Conservation (phyloP, 2,113 vertebrate genomes). For the Menidia beryllina region DNA sequence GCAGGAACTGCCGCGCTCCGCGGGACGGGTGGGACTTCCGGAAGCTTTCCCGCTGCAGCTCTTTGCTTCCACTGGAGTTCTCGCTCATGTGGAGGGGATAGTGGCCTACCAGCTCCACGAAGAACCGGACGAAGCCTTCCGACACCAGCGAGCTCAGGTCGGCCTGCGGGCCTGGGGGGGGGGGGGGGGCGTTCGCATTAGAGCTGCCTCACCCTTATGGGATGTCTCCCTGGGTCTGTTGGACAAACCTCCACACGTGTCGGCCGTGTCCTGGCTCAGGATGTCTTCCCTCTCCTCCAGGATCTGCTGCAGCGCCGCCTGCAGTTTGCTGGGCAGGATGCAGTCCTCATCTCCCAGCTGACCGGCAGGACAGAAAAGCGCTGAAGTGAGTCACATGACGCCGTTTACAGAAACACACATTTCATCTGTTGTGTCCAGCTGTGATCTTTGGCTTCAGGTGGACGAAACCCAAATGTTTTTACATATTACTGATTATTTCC, state of each 20-base stretch:
- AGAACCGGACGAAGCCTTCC: slow-evolving; percentile 94
- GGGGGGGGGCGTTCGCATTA: too few relatives aligned
- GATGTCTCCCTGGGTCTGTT: not conserved
- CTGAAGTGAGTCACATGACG: slow-evolving; percentile 4
- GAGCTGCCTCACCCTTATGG: too few relatives aligned
- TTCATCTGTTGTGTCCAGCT: not conserved
- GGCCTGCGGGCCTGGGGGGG: slow-evolving; percentile 58
- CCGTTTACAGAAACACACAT: slow-evolving; percentile 6
- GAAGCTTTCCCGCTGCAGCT: slow-evolving; percentile 92
- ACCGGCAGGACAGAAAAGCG: slow-evolving; percentile 25
- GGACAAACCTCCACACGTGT: slow-evolving; percentile 81
- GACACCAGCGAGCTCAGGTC: slow-evolving; percentile 88
- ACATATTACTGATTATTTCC: too few relatives aligned
- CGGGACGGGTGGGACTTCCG: slow-evolving; percentile 91
- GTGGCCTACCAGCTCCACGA: slow-evolving; percentile 95
- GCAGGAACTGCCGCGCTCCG: slow-evolving; percentile 90
- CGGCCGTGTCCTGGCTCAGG: slow-evolving; percentile 80
- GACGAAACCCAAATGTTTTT: not conserved
- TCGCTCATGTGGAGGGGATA: slow-evolving; percentile 92
- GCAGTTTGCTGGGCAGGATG: slow-evolving; percentile 95
- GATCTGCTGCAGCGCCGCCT: slow-evolving; percentile 91
- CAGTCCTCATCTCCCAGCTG: slow-evolving; percentile 95
- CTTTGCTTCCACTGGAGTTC: slow-evolving; percentile 81
- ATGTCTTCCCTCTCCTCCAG: slow-evolving; percentile 91
- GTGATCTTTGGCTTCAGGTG: not conserved